phyloP scores from a whole-genome alignment of 2,888 invertebrate genomes.

The Oligia latruncula region DNA sequence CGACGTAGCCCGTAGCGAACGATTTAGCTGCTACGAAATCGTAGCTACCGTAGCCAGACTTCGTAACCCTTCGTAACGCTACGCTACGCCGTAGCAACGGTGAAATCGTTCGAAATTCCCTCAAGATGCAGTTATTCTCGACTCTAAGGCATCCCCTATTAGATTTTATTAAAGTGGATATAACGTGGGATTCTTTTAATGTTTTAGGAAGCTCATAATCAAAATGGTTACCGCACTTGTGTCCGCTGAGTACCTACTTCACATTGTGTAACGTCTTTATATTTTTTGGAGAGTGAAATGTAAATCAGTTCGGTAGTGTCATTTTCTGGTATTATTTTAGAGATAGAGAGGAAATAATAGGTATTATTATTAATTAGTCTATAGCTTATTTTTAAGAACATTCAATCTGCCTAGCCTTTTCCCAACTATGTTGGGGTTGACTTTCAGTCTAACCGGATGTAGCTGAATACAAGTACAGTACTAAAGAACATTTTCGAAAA shows the following conservation, averaged over 20 bases:
- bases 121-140: conserved; percentile 30
- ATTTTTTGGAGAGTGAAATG: background rate
- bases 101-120: background rate
- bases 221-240: conserved; percentile 26
- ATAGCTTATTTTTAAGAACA: too few relatives aligned
- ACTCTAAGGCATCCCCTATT: conserved; percentile 27
- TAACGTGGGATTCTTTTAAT: conserved; percentile 37
- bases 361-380: too few relatives aligned
- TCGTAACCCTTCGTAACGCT: conserved; percentile 9
- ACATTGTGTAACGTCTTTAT: conserved; percentile 31
- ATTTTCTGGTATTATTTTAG: too few relatives aligned
- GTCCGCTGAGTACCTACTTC: conserved; percentile 8
- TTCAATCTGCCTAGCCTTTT: too few relatives aligned
- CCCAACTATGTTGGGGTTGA: too few relatives aligned
- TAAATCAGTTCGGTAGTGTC: background rate
- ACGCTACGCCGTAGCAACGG: conserved; percentile 43
- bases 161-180: conserved; percentile 49
- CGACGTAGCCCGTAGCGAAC: conserved; percentile 1
- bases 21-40: conserved; percentile 13
- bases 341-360: too few relatives aligned
- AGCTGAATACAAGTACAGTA: too few relatives aligned
- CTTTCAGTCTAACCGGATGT: too few relatives aligned
- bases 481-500: too few relatives aligned
- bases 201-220: conserved; percentile 26
- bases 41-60: conserved; percentile 5